Percentiles rank a stretch among this genome's conserved stretches.
These are phyloP conservation scores for Martes martes DNA, from an alignment of 2,113 vertebrate species.

Conservation along the genomic window DNA sequence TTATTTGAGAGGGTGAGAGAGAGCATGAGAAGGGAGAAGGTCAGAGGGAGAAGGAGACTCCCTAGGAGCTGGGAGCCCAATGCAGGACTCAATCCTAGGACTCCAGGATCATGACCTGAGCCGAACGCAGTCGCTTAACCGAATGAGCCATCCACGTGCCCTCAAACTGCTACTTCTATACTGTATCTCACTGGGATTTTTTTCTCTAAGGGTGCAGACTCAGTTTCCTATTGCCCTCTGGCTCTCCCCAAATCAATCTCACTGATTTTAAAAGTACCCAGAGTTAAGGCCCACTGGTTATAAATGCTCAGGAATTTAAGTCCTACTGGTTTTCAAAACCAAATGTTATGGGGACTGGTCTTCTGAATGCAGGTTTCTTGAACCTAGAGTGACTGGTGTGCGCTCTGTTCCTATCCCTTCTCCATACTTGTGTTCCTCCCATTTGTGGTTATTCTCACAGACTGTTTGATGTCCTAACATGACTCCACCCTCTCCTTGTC, in stretches of 20 bases:
- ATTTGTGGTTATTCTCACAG: neutral
- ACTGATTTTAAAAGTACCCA: neutral
- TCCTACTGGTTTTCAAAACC: neutral
- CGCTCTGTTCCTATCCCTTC: neutral
- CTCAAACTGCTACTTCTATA: neutral
- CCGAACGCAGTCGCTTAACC: too few species aligned
- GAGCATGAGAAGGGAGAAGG: too few species aligned
- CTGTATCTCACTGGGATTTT: neutral
- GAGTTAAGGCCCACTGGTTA: neutral
- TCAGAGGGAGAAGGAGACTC: too few species aligned
- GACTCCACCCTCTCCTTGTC: neutral
- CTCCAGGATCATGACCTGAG: too few species aligned
- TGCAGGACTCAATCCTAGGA: too few species aligned
- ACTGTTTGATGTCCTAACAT: neutral
- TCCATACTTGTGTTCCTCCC: neutral
- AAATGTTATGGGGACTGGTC: neutral
- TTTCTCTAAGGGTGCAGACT: neutral
- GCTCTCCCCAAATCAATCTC: neutral
- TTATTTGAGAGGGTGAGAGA: too few species aligned
- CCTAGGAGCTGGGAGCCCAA: too few species aligned
- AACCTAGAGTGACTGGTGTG: neutral
- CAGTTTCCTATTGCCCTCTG: neutral
- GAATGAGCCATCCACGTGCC: too few species aligned
- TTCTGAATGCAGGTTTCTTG: neutral
- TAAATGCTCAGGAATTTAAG: neutral